Evolutionary conservation across 2,888 invertebrate genomes (phyloP), one percentile per base, ranked within the genome.

Genomic region (Mythimna impura): DNA sequence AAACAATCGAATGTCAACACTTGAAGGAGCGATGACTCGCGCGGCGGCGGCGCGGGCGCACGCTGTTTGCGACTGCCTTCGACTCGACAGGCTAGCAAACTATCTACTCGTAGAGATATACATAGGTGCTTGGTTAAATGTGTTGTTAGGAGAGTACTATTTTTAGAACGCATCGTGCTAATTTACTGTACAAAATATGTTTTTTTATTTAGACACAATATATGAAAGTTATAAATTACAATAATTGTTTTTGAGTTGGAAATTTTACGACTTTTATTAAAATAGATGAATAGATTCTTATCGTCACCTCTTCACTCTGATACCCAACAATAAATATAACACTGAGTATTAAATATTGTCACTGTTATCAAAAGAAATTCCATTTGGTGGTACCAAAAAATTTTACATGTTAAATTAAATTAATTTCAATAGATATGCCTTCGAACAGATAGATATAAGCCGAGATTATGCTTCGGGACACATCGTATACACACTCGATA

Each of bases 1-100:
- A 95, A 94, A 96, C 95, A 95, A 92, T 93, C 92, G 89, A 92
- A 88, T 89, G 95, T 95, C 93, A 95, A 95, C 94, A 96, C 95
- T 95, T 87, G 89, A 95, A 87, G 93, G 95, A 93, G 92, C 95
- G 95, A 94, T 95, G 95, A 95, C 95, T 92, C 86, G 89, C 82
- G 67, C 74, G 77, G 70, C 74, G 77, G 70, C 73, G 68, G 82
- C 90, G 88, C 88, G 74, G 82, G 86, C 88, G 88, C 89, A 80
- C 81, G 73, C 57, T 81, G 72, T 75, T 83, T 81, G 86, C 84
- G 82, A 82, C 83, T 84, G 76, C 87, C 84, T 86, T 83, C 79
- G 78, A 86, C 86, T 85, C 86, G 81, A 85, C 84, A 81, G 76
- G 80, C 88, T 76, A 76, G 76, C 69, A 76, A 74, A 75, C 71